A percentile compares a stretch with the other conserved stretches of the same genome.
These are phyloP conservation scores for Clarias pachynema DNA, from an alignment of 2,797 vertebrate species.

Conservation along the genomic window DNA sequence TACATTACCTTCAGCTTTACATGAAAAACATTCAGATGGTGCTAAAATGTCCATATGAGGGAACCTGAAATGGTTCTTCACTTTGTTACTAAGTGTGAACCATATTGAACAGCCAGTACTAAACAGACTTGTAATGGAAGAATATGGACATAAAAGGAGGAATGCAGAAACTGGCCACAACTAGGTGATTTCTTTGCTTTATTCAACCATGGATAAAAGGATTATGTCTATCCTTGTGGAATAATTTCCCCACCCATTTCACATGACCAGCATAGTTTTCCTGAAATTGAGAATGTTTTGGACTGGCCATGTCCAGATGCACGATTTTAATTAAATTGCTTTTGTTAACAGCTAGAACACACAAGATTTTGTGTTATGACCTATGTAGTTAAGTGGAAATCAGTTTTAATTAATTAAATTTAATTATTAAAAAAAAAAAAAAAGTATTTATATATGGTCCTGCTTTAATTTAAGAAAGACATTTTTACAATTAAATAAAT, in stretches of 20 bases:
- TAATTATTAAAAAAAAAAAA: too few species aligned
- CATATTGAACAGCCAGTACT: not conserved
- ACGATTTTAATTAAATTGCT: conserved; percentile 60
- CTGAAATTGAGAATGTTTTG: conserved; percentile 60
- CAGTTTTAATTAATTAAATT: too few species aligned
- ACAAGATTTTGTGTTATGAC: conserved; percentile 48
- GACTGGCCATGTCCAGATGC: conserved; percentile 45
- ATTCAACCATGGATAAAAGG: conserved; percentile 68
- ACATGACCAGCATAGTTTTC: conserved; percentile 71
- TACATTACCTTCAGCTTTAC: conserved; percentile 61
- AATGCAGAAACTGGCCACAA: conserved; percentile 60
- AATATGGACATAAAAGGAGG: conserved; percentile 42
- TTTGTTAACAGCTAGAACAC: conserved; percentile 55
- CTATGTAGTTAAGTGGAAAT: not conserved
- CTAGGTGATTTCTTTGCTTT: conserved; percentile 49
- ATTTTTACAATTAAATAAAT: not conserved
- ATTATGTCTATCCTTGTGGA: conserved; percentile 75
- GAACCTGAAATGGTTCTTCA: conserved; percentile 22
- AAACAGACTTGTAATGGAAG: conserved; percentile 16
- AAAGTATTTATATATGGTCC: too few species aligned
- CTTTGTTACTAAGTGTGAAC: conserved; percentile 8
- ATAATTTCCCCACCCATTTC: conserved; percentile 71
- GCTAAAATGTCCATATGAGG: conserved; percentile 51
- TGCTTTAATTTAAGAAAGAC: not conserved
- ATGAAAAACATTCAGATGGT: conserved; percentile 47